Conservation (phyloP, 1,140 invertebrate species). For the Aphelenchoides besseyi region DNA sequence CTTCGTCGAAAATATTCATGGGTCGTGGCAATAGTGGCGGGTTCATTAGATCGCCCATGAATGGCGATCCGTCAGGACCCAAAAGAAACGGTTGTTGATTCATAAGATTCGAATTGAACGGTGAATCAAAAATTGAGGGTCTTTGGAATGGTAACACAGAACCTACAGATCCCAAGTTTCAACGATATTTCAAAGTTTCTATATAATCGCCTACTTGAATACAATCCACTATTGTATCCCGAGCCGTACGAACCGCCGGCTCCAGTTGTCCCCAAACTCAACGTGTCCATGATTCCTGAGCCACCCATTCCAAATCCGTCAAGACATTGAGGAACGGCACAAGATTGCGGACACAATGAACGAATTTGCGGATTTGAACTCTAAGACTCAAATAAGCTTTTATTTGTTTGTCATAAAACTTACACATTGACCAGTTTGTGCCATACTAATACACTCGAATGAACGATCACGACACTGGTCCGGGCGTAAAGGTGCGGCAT, state of each 20-base stretch:
- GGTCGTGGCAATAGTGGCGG: neutral
- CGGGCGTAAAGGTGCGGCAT: neutral
- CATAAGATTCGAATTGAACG: neutral
- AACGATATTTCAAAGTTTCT: too few species aligned
- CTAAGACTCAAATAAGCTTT: too few species aligned
- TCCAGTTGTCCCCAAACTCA: neutral
- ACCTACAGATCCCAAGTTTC: too few species aligned
- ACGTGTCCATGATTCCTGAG: neutral
- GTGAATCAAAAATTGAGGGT: neutral
- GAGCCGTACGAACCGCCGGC: neutral
- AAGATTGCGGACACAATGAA: neutral
- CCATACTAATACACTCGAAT: neutral
- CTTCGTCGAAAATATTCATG: slow-evolving; percentile 2
- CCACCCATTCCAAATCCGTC: neutral
- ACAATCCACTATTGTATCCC: neutral
- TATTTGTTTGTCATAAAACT: too few species aligned
- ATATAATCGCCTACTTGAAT: neutral
- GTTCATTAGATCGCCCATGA: neutral
- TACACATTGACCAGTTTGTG: neutral
- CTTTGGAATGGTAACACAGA: neutral
- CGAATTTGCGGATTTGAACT: neutral
- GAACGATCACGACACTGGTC: neutral
- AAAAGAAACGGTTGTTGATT: slow-evolving; percentile 6
- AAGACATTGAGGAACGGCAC: neutral
- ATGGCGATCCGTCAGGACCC: neutral